Evolutionary conservation across 2,888 invertebrate species (phyloP).

Genomic region (Drepana falcataria): DNA sequence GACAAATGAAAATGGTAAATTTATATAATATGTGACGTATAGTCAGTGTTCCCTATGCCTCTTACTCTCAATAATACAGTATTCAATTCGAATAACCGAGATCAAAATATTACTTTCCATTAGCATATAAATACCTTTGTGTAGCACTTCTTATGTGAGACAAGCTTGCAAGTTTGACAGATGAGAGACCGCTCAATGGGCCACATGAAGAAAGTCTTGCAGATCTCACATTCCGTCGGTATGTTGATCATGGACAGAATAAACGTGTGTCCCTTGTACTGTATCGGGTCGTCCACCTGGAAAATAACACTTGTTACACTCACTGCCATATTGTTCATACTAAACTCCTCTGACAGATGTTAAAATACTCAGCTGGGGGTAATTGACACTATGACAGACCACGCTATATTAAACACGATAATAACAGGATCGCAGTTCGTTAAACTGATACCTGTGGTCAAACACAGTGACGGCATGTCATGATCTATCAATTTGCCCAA

Average conservation of each 20-base stretch:
- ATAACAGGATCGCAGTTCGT: not conserved
- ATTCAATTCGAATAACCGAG: no score
- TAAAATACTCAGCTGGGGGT: not conserved
- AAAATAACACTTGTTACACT: constrained; percentile 10
- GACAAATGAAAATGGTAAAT: no score
- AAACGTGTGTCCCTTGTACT: constrained; percentile 90
- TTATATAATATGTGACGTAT: no score
- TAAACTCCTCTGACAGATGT: not conserved
- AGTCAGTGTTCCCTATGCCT: no score
- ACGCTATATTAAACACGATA: no score
- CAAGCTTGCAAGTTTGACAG: constrained; percentile 89
- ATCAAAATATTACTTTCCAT: no score
- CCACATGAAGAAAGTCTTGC: constrained; percentile 96
- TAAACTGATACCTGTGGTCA: not conserved
- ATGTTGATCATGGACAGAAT: constrained; percentile 95
- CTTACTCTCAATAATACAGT: no score
- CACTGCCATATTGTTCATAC: not conserved
- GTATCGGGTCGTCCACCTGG: constrained; percentile 82
- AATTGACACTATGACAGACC: not conserved
- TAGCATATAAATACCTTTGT: constrained; percentile 76
- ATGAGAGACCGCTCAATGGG: constrained; percentile 93
- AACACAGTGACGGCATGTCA: not conserved
- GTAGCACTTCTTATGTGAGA: constrained; percentile 96
- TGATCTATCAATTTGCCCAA: not conserved
- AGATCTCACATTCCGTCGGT: constrained; percentile 97